Base-by-base conservation (phyloP, 2,797 vertebrate genomes). In the Dromococcyx pavoninus region DNA sequence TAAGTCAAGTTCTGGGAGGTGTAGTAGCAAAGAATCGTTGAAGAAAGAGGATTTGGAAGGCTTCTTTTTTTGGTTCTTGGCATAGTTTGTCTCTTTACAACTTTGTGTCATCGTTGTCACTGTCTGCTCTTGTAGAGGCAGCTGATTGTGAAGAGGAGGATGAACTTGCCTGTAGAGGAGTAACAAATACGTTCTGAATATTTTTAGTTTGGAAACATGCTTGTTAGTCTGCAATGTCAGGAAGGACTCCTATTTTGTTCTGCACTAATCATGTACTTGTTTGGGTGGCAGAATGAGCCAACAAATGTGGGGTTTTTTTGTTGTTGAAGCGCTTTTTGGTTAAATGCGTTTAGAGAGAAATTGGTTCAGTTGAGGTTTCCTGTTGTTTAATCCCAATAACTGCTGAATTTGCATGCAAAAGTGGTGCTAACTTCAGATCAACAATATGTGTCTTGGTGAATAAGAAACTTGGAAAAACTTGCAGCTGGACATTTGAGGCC, bases 141-240 rank as follows among this genome's bases (percentile, higher is more conserved):
- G 60, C 88, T 91, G 97, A 97, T 65, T 24, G 86, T 64, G 97
- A 97, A 90, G 97, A 98, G 46, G 97, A 98, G 44, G 90, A 91
- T 62, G 97, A 97, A 64, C 91, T 96, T 57, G 96, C 89, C 98
- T 98, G 94, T 48, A 62, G 72, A 84, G 64, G 67, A 95, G 43
- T 77, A 93, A 72, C 39, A 96, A 86, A 90, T 58, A 71, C 0
- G 0, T 60, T 84, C 23, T 83, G 39, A 54, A 58, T 92, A 81
- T 83, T 89, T 88, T 89, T 50, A 84, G 77, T 93, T 86, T 65
- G 60, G 81, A 94, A 95, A 88, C 33, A 33, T 25, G 11, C 53
- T 80, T 24, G n/a, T 37, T 67, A 62, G 48, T 76, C 35, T 85
- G 35, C 56, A 51, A 48, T 58, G 27, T 78, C 93, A 28, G 16